Base-by-base conservation (phyloP, 2,797 vertebrate genomes). In the Coranthus polyacanthus region DNA sequence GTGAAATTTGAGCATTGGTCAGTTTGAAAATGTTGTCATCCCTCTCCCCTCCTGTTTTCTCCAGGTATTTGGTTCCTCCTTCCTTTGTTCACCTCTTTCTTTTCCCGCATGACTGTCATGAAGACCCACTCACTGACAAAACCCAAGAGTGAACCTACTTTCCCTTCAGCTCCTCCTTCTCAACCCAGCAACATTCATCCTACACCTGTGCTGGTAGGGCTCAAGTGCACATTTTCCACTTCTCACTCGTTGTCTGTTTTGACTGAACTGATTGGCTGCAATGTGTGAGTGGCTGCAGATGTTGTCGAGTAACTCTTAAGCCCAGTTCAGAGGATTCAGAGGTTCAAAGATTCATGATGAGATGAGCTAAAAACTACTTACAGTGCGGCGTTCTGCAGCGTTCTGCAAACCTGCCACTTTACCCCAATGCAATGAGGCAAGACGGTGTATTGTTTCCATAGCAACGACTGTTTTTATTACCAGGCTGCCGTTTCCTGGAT, bases 21-120 rank as follows among this genome's bases (percentile, higher is more conserved):
- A 29, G 15, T 39, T 39, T 39, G 38, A n/a, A 4, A 39, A 13
- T 39, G 38, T n/a, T 5, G 13, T n/a, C 12, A 29, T 29, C 3
- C 26, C 5, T 29, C 26, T 6, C 56, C 29, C 29, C 34, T 69
- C 37, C 26, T 83, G n/a, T 79, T 51, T 29, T 38, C 55, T 72
- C 44, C 79, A 91, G 90, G 82, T 74, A 2, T 88, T 59, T 90
- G 89, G 86, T 65, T 82, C 68, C 69, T 89, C 55, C 50, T 70
- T 11, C 87, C 75, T 52, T 43, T 81, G 43, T 57, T 87, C 65
- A 34, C 59, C 42, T 75, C 66, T 20, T 24, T 76, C 69, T 12
- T 70, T 47, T 70, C 83, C 49, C 49, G 9, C 63, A 46, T 44
- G 72, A 56, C 29, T 15, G 8, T 52, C 56, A 37, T 69, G 60